A percentile compares a stretch with the other conserved stretches of the same genome.
phyloP scores from a whole-genome alignment of 2,888 invertebrate genomes.

The Digitonthophagus gazella region DNA sequence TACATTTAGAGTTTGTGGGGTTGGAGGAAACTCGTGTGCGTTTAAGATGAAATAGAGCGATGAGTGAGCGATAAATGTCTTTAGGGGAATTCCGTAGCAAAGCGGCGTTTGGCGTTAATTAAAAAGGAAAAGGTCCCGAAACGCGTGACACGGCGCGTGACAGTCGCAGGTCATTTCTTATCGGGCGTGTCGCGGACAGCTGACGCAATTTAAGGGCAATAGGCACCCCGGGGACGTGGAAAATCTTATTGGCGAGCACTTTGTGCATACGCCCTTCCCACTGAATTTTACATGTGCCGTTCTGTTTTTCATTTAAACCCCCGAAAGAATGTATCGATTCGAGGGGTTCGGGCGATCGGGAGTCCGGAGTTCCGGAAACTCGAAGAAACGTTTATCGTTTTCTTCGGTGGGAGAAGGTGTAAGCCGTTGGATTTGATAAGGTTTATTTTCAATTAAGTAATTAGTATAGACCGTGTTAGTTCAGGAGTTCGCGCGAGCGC shows the following conservation, averaged over 20 bases:
- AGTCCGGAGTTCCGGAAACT: neutral
- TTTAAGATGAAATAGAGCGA: too few relatives aligned
- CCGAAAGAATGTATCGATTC: neutral
- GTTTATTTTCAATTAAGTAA: constrained; percentile 35
- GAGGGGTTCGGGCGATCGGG: neutral
- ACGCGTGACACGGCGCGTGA: neutral
- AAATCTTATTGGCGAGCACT: neutral
- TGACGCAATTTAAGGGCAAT: neutral
- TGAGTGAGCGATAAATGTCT: too few relatives aligned
- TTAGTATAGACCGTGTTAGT: constrained; percentile 30
- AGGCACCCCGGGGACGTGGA: neutral
- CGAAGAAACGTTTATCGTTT: neutral
- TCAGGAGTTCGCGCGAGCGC: constrained; percentile 27
- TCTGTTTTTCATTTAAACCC: neutral
- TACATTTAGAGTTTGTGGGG: too few relatives aligned
- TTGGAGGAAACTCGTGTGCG: too few relatives aligned
- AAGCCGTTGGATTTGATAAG: constrained; percentile 24
- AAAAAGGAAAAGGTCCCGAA: neutral
- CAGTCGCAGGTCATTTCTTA: neutral
- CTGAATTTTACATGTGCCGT: neutral
- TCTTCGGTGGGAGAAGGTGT: neutral
- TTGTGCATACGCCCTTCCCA: neutral
- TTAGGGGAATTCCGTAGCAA: too few relatives aligned
- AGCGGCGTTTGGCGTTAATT: neutral
- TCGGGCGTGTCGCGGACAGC: neutral